These are phyloP conservation scores for Drosophila monieri DNA, from an alignment of 2,888 invertebrate genomes.

Conservation along the genomic window DNA sequence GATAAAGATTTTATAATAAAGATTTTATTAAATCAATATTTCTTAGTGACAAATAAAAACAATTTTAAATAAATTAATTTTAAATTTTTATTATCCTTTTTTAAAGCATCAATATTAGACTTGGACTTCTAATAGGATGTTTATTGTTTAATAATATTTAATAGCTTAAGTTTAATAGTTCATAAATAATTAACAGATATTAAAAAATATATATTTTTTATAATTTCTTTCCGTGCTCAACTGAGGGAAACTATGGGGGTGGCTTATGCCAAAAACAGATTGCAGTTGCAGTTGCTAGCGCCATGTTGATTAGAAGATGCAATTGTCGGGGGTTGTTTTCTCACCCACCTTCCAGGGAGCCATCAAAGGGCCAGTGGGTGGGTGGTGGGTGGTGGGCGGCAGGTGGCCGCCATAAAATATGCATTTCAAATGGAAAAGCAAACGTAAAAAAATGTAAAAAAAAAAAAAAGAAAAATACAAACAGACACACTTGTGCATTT, in stretches of 20 bases:
- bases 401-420: conserved; percentile 63
- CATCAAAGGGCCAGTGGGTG: conserved; percentile 3
- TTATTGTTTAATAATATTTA: too few species aligned
- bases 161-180: too few species aligned
- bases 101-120: too few species aligned
- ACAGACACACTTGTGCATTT: conserved; percentile 17
- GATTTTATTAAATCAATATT: too few species aligned
- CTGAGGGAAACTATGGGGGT: conserved; percentile 21
- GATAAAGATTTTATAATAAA: too few species aligned
- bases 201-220: too few species aligned
- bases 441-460: conserved; percentile 30
- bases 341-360: neutral
- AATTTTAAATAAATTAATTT: too few species aligned
- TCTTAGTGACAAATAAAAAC: too few species aligned
- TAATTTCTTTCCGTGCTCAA: conserved; percentile 5
- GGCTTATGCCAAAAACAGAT: conserved; percentile 40
- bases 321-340: conserved; percentile 46
- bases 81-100: too few species aligned
- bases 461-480: conserved; percentile 1
- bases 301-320: conserved; percentile 53
- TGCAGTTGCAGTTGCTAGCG: conserved; percentile 24
- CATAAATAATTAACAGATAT: too few species aligned
- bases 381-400: conserved; percentile 41
- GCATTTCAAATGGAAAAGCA: conserved; percentile 63
- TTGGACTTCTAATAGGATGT: neutral